phyloP scores from a whole-genome alignment of 2,113 vertebrate genomes.

The Pseudorhombus dupliciocellatus region DNA sequence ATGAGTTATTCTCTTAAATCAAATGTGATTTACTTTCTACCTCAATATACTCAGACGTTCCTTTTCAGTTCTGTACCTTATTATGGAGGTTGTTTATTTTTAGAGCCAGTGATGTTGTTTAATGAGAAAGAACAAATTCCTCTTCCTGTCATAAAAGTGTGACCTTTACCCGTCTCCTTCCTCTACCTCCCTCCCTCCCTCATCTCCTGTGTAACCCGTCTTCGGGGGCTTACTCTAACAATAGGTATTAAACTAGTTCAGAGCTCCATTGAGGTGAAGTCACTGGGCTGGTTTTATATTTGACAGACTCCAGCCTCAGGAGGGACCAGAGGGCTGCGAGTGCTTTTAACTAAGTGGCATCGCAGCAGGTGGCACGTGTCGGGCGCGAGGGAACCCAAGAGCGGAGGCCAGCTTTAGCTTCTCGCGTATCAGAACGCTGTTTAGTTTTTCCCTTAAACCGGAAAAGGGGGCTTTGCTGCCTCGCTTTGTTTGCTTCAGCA shows the following conservation, averaged over 20 bases:
- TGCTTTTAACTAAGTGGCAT: conserved; percentile 61
- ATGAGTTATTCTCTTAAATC: too few relatives aligned
- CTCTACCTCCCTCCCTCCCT: conserved; percentile 14
- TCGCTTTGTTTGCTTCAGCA: not conserved
- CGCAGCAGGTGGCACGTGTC: conserved; percentile 56
- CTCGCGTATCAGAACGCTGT: too few relatives aligned
- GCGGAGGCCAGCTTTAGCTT: conserved; percentile 19
- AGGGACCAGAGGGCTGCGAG: conserved; percentile 42
- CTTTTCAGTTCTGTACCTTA: conserved; percentile 4
- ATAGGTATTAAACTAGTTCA: conserved; percentile 82
- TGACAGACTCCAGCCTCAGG: conserved; percentile 66
- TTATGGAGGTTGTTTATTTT: not conserved
- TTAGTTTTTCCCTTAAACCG: too few relatives aligned
- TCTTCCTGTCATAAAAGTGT: conserved; percentile 1
- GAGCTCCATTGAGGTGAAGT: conserved; percentile 64
- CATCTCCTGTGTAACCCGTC: conserved; percentile 54
- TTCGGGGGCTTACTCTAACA: conserved; percentile 74
- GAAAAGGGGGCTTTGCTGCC: too few relatives aligned
- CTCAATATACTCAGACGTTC: too few relatives aligned
- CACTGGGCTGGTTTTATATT: conserved; percentile 66
- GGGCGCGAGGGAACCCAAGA: conserved; percentile 34
- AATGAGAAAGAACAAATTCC: not conserved
- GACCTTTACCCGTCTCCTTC: conserved; percentile 21
- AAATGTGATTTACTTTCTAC: too few relatives aligned
- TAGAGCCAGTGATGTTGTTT: not conserved